Conservation (phyloP, 2,113 vertebrate species). For the Ceyx margarethae region DNA sequence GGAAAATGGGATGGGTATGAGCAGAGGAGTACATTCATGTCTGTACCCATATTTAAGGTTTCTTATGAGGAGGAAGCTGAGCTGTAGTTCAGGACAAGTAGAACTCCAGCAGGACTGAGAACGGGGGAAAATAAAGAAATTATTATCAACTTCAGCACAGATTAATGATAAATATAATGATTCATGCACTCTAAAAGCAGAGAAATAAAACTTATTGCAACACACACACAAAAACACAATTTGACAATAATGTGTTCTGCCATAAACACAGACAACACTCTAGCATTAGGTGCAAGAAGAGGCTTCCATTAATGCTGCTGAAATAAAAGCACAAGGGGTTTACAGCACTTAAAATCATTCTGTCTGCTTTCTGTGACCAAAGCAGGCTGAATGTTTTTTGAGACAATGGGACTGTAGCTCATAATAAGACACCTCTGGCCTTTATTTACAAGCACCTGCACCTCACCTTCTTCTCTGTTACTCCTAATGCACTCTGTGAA, state of each 20-base stretch:
- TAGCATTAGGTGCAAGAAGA: background rate
- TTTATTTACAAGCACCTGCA: background rate
- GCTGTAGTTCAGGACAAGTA: background rate
- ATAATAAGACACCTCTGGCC: background rate
- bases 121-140: background rate
- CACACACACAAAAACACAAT: background rate
- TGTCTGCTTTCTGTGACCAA: background rate
- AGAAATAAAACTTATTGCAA: background rate
- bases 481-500: background rate
- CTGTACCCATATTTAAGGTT: background rate
- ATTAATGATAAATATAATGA: slow-evolving; percentile 10
- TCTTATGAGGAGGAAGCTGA: background rate
- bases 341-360: background rate
- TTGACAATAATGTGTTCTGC: background rate
- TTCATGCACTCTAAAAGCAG: background rate
- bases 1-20: slow-evolving; percentile 40
- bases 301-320: background rate
- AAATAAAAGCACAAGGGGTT: background rate
- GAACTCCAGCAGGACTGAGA: background rate
- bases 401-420: background rate
- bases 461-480: background rate
- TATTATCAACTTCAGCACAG: background rate
- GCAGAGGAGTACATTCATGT: background rate
- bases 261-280: background rate
- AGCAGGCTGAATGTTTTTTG: background rate